Conservation (phyloP, 2,113 vertebrate genomes). For the Xiphophorus hellerii region DNA sequence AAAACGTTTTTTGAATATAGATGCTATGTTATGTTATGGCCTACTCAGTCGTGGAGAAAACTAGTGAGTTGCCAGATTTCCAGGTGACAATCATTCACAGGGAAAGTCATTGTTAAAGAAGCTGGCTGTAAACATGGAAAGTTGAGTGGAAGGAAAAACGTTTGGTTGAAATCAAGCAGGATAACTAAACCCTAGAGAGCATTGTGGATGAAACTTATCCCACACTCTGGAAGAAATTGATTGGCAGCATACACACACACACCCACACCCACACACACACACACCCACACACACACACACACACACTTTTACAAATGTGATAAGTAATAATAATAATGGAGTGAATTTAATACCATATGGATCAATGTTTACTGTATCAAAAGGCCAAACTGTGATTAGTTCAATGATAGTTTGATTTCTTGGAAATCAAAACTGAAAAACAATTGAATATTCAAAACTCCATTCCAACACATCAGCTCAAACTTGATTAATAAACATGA, state of each 20-base stretch:
- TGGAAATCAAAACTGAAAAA: background rate
- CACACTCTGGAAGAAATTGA: background rate
- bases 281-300: too few species aligned
- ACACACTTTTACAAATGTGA: too few species aligned
- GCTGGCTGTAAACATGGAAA: background rate
- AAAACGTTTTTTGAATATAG: background rate
- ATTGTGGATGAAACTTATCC: background rate
- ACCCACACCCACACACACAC: too few species aligned
- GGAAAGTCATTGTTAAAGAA: background rate
- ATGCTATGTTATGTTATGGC: background rate
- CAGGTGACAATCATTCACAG: background rate
- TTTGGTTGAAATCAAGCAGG: too few species aligned
- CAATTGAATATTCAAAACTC: too few species aligned
- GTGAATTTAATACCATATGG: too few species aligned
- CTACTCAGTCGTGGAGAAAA: background rate
- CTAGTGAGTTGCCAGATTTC: background rate
- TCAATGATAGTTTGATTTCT: background rate
- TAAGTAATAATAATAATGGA: too few species aligned
- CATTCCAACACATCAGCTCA: background rate
- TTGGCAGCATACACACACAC: too few species aligned
- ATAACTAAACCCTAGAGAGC: too few species aligned
- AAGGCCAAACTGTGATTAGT: too few species aligned
- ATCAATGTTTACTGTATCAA: too few species aligned
- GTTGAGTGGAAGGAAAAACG: background rate
- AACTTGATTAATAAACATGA: background rate